Evolutionary conservation across 2,113 vertebrate genomes (phyloP).

Genomic region (Pygoscelis adeliae): DNA sequence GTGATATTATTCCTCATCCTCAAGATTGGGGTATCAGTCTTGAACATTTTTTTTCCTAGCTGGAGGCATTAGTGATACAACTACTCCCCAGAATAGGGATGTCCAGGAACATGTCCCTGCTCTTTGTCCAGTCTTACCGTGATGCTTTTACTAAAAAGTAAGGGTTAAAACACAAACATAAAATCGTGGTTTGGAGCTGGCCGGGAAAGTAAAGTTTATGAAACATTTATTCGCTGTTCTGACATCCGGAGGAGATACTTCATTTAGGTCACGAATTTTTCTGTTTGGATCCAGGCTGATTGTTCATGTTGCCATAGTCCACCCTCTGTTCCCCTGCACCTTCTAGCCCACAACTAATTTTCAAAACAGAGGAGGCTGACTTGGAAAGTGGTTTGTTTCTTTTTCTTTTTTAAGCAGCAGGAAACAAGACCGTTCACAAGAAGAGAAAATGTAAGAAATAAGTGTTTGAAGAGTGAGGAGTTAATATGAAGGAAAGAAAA

Average conservation of each 20-base stretch:
- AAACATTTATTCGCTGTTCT: conserved; percentile 41
- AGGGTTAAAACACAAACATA: not conserved
- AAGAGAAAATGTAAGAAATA: not conserved
- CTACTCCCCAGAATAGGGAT: accelerated
- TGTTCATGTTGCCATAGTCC: not conserved
- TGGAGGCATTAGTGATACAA: not conserved
- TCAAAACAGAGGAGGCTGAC: not conserved
- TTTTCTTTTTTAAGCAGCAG: not conserved
- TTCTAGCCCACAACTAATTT: not conserved
- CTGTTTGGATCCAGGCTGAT: not conserved
- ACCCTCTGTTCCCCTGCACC: not conserved
- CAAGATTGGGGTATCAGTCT: not conserved
- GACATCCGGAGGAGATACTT: conserved; percentile 21
- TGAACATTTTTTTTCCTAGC: not conserved
- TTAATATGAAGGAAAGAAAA: not conserved
- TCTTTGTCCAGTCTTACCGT: accelerated
- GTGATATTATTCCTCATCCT: not conserved
- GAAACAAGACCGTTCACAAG: not conserved
- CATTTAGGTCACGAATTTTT: conserved; percentile 34
- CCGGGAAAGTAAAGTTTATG: conserved; percentile 40
- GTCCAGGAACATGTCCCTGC: not conserved
- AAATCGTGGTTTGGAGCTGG: not conserved
- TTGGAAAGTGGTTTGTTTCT: not conserved
- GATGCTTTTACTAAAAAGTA: not conserved
- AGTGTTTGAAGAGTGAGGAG: not conserved